Evolutionary conservation across 2,113 vertebrate genomes (phyloP), one percentile per base, ranked within the genome.

Genomic region (Phalacrocorax brasilianus): DNA sequence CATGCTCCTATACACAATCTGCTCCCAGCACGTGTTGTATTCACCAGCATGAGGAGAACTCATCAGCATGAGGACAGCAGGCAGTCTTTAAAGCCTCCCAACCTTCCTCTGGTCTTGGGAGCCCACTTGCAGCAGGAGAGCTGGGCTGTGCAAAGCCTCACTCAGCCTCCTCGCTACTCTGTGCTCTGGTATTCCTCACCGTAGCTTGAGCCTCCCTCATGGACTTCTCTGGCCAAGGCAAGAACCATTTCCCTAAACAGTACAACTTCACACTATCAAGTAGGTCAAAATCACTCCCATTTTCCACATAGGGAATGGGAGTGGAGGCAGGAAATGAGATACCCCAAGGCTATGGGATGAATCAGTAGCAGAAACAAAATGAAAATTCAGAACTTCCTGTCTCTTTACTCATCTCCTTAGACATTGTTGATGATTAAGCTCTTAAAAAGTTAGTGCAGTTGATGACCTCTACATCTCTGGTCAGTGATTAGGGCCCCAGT

Each of bases 361-460:
- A 97, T 97, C 95, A 97, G 84, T 79, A 70, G 65, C 16, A 82
- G 85, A 73, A 94, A 89, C 63, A 94, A 94, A 95, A 88, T 74
- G 59, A 96, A 96, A 96, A 96, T 76, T 85, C 85, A 88, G 95
- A 74, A 88, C 75, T 97, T 97, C 96, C 96, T 86, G 88, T 76
- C 91, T 90, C 93, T 95, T 93, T 95, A 96, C 89, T 96, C 96
- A 96, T 93, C 78, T 87, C 50, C 40, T 76, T 88, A 85, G 93
- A 90, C 53, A 53, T 50, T 33, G 88, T 71, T 90, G 89, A 95
- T 96, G 95, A 96, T 95, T 97, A 96, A 97, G 85, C 95, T 95
- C 75, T 86, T 95, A 93, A 91, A 94, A 91, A 87, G 78, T 72
- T 94, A 85, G 47, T 42, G 50, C 42, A 89, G 91, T 96, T 68